Evolutionary conservation across 2,113 vertebrate species (phyloP).

Genomic region (Daubentonia madagascariensis): DNA sequence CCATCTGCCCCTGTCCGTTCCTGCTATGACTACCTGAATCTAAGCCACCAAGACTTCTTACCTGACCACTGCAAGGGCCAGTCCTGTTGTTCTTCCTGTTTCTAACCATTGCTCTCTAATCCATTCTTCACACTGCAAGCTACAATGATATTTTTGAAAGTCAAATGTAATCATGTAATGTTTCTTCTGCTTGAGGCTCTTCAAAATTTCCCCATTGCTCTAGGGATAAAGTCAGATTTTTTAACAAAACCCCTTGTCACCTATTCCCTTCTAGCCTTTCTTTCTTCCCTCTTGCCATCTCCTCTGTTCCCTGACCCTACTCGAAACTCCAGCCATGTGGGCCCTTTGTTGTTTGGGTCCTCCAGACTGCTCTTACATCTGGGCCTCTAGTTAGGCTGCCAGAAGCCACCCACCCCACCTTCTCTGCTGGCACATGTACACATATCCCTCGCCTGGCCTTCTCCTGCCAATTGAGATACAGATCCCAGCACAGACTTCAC

Average conservation of each 20-base stretch:
- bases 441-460: fast-evolving
- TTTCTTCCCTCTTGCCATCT: not conserved
- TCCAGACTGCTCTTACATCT: not conserved
- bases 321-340: not conserved
- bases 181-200: not conserved
- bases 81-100: not conserved
- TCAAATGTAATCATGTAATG: not conserved
- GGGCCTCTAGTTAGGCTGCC: not conserved
- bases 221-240: not conserved
- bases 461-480: not conserved
- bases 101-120: not conserved
- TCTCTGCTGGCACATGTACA: fast-evolving
- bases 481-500: not conserved
- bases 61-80: not conserved
- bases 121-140: not conserved
- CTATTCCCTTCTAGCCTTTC: not conserved
- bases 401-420: too few species aligned
- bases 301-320: not conserved
- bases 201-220: not conserved
- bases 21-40: not conserved
- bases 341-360: too few species aligned
- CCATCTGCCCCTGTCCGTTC: not conserved
- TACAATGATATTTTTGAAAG: not conserved
- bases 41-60: not conserved
- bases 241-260: not conserved